Conservation (phyloP, 2,888 invertebrate genomes). For the Unio delphinus region DNA sequence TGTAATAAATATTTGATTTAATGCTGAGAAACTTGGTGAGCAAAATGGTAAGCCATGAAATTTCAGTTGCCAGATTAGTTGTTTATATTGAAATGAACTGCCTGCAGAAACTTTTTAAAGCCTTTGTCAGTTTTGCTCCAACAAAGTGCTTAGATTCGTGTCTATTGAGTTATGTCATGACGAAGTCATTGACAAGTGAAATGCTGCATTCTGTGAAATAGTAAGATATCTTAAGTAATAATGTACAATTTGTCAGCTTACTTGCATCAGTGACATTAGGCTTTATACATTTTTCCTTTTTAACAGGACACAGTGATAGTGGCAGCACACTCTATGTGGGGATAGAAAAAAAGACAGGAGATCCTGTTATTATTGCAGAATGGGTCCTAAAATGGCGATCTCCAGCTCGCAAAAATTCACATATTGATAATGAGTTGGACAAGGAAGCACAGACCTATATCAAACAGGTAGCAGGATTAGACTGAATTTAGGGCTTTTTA, state of each 20-base stretch:
- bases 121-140: too few species aligned
- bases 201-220: too few species aligned
- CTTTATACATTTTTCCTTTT: conserved; percentile 6
- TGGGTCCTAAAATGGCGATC: conserved; percentile 76
- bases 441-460: conserved; percentile 60
- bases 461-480: conserved; percentile 58
- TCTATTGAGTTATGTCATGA: too few species aligned
- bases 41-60: too few species aligned
- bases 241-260: background rate
- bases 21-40: too few species aligned
- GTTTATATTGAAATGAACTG: too few species aligned
- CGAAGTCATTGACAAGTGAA: too few species aligned
- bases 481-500: background rate
- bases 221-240: too few species aligned
- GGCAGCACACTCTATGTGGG: conserved; percentile 84
- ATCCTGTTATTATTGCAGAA: conserved; percentile 80
- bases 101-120: too few species aligned
- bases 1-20: too few species aligned
- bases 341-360: conserved; percentile 79
- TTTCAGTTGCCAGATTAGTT: too few species aligned
- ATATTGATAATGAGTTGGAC: conserved; percentile 43
- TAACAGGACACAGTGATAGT: conserved; percentile 80
- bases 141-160: too few species aligned
- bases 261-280: background rate
- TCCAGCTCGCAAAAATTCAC: conserved; percentile 46